Evolutionary conservation across 2,797 vertebrate genomes (phyloP), one percentile per base, ranked within the genome.

Genomic region (Onychomys torridus): DNA sequence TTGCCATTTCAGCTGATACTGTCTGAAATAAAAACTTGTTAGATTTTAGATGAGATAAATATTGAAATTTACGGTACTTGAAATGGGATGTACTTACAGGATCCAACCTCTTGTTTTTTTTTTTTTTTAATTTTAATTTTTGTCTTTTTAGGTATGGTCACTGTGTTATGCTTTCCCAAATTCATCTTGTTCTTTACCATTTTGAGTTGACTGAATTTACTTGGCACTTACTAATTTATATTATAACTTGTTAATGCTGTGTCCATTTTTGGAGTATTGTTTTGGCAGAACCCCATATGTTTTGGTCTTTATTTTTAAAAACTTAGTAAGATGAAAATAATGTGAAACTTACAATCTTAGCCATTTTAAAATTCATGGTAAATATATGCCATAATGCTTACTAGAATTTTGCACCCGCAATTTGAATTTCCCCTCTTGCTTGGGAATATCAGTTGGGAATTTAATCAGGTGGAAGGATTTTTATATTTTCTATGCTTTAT

Each of bases 381-480:
- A 75, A 49, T 63, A 43, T 69, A 82, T 59, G 3, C 32, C 90
- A 1, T 43, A 79, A 81, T 86, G n/a, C 77, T 93, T 91, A 43
- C 83, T 55, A 40, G 94, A 94, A 95, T 76, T 37, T 95, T 95
- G 5, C 3, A 79, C 29, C 23, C 87, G 19, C 16, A 91, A 71
- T 84, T 94, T 90, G 2, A 93, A 84, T 82, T 96, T 97, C 29
- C 21, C 27, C 29, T 96, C 92, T 93, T 91, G 92, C 5, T 79
- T 8, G 46, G 88, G 52, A 83, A 86, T 83, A 79, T 95, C 90
- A 77, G 88, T 49, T 83, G 40, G 6, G 7, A 89, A 49, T 27
- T 49, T 89, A 77, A 37, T 77, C 32, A 46, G 37, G 37, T 91
- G 16, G 9, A 77, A 79, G 2, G 13, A 85, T 96, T 93, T 83